Evolutionary conservation across 2,113 vertebrate species (phyloP).

Genomic region (Bettongia penicillata): DNA sequence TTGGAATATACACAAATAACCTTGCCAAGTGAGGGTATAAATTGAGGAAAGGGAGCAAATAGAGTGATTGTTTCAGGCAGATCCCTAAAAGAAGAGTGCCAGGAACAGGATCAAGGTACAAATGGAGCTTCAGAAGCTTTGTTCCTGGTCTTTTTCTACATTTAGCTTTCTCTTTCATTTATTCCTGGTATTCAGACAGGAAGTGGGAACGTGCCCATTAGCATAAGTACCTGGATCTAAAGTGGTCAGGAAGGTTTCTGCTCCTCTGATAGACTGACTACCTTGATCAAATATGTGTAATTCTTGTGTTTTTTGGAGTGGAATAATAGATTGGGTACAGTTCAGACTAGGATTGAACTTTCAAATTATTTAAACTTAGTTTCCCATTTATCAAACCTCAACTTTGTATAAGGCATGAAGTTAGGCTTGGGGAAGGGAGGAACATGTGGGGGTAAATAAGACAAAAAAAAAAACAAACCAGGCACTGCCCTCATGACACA

Average conservation of each 20-base stretch:
- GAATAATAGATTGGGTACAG: neutral
- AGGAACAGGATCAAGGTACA: neutral
- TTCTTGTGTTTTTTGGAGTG: neutral
- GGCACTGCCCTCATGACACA: neutral
- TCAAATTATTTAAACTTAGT: neutral
- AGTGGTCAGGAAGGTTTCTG: neutral
- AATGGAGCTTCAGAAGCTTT: neutral
- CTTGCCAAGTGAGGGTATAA: neutral
- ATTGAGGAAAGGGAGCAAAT: neutral
- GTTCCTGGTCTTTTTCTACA: neutral
- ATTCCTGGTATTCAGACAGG: neutral
- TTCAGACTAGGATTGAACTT: neutral
- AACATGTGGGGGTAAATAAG: neutral
- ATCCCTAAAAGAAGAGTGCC: neutral
- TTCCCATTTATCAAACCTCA: no score
- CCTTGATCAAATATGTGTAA: neutral
- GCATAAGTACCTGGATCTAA: conserved; percentile 1
- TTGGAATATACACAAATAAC: neutral
- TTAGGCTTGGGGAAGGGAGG: neutral
- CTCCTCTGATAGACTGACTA: neutral
- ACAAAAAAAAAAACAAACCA: neutral
- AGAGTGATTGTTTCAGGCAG: neutral
- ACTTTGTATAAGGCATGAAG: neutral
- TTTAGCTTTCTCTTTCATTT: neutral
- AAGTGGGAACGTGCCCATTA: neutral